phyloP scores from a whole-genome alignment of 35 echinoderm and acorn worm species.

The Stichopus chloronotus region DNA sequence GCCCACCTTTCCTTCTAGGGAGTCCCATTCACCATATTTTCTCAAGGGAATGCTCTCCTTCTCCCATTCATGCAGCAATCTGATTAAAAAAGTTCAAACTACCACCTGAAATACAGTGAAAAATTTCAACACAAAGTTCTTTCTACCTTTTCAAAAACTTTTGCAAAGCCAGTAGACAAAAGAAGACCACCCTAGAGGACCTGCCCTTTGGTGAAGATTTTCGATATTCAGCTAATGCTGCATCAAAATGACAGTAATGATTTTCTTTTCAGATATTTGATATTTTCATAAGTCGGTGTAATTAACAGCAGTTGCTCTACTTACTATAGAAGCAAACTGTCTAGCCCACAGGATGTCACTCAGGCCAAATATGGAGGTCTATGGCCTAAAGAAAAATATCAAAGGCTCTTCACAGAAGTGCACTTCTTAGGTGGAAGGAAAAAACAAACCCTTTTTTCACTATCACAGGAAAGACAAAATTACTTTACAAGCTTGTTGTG shows the following conservation, averaged over 20 bases:
- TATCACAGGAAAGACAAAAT: background rate
- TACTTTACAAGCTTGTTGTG: constrained; percentile 3
- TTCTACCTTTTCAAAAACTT: no score
- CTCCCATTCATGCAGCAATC: no score
- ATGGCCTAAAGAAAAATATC: background rate
- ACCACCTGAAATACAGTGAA: background rate
- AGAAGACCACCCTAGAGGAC: background rate
- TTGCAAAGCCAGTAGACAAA: background rate
- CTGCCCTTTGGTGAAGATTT: background rate
- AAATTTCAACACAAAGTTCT: background rate
- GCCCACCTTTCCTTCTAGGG: background rate
- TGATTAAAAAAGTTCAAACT: background rate
- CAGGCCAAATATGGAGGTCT: background rate
- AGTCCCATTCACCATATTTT: background rate
- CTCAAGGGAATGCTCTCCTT: background rate
- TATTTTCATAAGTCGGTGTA: background rate
- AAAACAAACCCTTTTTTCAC: background rate
- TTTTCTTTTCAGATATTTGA: background rate
- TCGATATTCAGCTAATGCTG: no score
- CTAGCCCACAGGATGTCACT: background rate
- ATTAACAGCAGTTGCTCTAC: background rate
- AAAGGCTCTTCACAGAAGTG: background rate
- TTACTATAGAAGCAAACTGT: background rate
- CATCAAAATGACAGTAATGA: background rate
- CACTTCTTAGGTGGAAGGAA: background rate